phyloP scores from a whole-genome alignment of 2,113 vertebrate species.

The Fulica atra region DNA sequence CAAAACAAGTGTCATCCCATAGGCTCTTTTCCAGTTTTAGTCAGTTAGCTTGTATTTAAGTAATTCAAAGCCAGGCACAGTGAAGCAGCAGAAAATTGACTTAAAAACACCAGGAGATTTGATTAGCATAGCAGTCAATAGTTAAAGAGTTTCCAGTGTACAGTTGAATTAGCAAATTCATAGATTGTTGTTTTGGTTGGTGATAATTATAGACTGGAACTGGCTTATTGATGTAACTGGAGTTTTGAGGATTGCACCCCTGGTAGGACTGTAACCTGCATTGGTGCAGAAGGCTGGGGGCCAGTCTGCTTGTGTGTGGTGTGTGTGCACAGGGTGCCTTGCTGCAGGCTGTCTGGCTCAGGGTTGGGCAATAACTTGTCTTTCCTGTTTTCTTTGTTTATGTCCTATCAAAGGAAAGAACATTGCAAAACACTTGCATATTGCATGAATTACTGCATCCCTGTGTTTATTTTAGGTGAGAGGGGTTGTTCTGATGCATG shows the following conservation, averaged over 20 bases:
- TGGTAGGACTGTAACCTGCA: neutral
- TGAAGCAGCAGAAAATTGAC: neutral
- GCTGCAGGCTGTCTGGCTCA: neutral
- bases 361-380: neutral
- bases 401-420: neutral
- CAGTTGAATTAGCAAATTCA: neutral
- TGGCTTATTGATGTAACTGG: neutral
- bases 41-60: neutral
- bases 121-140: neutral
- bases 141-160: neutral
- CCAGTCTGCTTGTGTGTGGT: neutral
- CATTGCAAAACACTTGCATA: neutral
- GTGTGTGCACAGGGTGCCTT: neutral
- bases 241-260: neutral
- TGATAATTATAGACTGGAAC: neutral
- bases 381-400: conserved; percentile 26
- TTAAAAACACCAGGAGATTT: neutral
- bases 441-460: conserved; percentile 2
- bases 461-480: neutral
- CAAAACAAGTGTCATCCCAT: neutral
- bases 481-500: neutral
- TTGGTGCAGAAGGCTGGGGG: neutral
- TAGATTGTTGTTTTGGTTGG: neutral
- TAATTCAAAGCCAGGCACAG: neutral
- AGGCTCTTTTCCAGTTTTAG: neutral